Base-by-base conservation (phyloP, 2,888 invertebrate genomes). In the Siphonodentalium dalli region DNA sequence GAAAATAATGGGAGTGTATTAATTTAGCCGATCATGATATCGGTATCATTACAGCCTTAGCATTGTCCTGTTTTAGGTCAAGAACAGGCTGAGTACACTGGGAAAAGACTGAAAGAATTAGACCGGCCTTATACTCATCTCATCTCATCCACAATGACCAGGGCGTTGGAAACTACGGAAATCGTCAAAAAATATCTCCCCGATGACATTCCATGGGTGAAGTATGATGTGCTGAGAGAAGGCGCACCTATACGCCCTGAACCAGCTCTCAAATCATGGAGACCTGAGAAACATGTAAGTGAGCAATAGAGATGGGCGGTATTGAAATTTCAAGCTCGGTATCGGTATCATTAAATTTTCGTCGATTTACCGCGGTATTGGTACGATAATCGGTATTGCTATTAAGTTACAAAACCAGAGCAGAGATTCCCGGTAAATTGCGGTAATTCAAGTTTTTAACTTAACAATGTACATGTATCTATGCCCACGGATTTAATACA, bases 241-340 rank as follows among this genome's bases (percentile, higher is more conserved):
- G 99, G 99, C 0, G 92, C 94, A 0, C 98, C 98, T 0, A 88
- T 94, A 65, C 90, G 92, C 0, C 96, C 97, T 0, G 96, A 97
- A 73, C 98, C 98, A 0, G 91, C 93, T 0, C 85, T 90, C 0
- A 89, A 90, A 0, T 87, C 89, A 73, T 97, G 95, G 94, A 88
- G 86, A 73, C 92, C 95, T 0, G 92, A 93, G 74, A 83, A 85
- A 71, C 85, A 87, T 83, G 92, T 91, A 84, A 84, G 58, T 44
- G 29, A 35, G 15, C 15, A n/a, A n/a, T n/a, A n/a, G n/a, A n/a
- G n/a, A n/a, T n/a, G n/a, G n/a, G n/a, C n/a, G n/a, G n/a, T n/a
- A n/a, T n/a, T n/a, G n/a, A n/a, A n/a, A n/a, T n/a, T n/a, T n/a
- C n/a, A n/a, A n/a, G n/a, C n/a, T n/a, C n/a, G n/a, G n/a, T n/a